phyloP scores from a whole-genome alignment of 2,888 invertebrate species.

The Macropis europaea region DNA sequence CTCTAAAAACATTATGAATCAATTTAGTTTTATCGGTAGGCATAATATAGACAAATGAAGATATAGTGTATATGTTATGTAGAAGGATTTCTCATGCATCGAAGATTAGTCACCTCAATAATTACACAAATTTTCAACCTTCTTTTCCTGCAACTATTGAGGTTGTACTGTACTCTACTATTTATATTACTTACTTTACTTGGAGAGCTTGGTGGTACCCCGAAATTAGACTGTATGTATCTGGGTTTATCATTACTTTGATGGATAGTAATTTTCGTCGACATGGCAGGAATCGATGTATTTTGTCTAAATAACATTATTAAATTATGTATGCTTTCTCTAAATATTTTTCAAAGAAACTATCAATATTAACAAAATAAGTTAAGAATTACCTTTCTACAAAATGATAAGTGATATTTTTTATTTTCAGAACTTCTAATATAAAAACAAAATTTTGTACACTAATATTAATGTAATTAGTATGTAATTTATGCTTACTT shows the following conservation, averaged over 20 bases:
- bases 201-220: conserved; percentile 31
- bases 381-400: too few species aligned
- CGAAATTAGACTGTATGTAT: conserved; percentile 25
- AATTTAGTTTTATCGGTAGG: background rate
- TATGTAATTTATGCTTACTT: conserved; percentile 14
- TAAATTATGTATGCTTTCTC: background rate
- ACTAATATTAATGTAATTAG: too few species aligned
- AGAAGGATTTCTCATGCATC: too few species aligned
- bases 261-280: conserved; percentile 25
- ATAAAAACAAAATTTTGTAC: background rate
- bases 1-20: conserved; percentile 41
- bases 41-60: too few species aligned
- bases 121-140: too few species aligned
- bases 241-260: conserved; percentile 28
- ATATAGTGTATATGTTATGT: too few species aligned
- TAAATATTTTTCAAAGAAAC: background rate
- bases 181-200: conserved; percentile 41
- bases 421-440: background rate
- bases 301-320: conserved; percentile 12
- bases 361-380: too few species aligned
- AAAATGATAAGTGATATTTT: too few species aligned
- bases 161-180: too few species aligned
- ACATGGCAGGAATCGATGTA: background rate
- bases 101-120: too few species aligned
- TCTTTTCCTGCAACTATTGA: too few species aligned